Percentiles rank a stretch among this genome's conserved stretches.
These are phyloP conservation scores for Spicauda simplicius DNA, from an alignment of 2,888 invertebrate genomes.

Conservation along the genomic window DNA sequence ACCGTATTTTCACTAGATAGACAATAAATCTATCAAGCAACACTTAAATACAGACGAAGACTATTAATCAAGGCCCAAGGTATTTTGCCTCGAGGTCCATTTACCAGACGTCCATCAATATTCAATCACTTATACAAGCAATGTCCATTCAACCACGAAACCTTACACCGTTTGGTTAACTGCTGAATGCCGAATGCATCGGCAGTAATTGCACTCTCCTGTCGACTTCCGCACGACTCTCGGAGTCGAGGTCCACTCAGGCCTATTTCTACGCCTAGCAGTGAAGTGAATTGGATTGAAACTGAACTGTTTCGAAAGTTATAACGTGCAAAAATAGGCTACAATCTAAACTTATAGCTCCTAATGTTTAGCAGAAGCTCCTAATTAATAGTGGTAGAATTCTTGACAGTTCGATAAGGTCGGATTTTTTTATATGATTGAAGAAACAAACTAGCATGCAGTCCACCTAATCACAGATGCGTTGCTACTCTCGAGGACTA, in stretches of 20 bases:
- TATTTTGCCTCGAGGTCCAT: neutral
- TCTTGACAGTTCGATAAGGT: no score
- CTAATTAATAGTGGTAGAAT: neutral
- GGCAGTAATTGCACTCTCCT: constrained; percentile 27
- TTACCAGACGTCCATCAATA: neutral
- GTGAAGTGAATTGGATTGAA: neutral
- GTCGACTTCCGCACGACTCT: constrained; percentile 25
- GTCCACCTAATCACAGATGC: no score
- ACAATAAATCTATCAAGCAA: no score
- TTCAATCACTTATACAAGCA: constrained; percentile 1
- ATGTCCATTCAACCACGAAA: neutral
- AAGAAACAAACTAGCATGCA: no score
- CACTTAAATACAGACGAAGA: no score
- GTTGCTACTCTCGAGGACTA: no score
- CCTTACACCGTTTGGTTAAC: constrained; percentile 13
- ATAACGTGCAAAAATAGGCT: neutral
- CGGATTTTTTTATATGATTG: no score
- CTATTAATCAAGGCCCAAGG: no score
- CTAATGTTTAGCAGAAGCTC: neutral
- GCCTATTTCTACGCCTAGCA: neutral
- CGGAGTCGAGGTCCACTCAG: constrained; percentile 3
- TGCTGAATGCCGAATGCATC: constrained; percentile 16
- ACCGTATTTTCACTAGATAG: no score
- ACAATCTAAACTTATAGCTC: neutral
- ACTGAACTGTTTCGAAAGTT: neutral